Conservation (phyloP, 2,797 vertebrate genomes). For the Enteromius fasciolatus region DNA sequence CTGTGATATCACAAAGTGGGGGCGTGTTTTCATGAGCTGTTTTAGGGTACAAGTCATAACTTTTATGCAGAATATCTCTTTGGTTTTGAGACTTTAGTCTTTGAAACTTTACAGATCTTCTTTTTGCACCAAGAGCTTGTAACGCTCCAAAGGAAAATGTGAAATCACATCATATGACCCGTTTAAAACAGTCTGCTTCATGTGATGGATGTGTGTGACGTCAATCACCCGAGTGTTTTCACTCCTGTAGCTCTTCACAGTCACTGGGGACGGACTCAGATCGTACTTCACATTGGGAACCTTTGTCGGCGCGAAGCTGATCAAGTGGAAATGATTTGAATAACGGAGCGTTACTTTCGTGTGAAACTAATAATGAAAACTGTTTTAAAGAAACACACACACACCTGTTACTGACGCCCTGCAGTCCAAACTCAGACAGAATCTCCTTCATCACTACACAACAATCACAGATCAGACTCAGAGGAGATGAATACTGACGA, state of each 20-base stretch:
- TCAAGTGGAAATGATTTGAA: slow-evolving; percentile 55
- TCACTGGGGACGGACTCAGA: slow-evolving; percentile 64
- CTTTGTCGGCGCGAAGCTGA: slow-evolving; percentile 78
- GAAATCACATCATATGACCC: too few relatives aligned
- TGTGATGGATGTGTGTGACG: too few relatives aligned
- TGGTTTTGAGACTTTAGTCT: too few relatives aligned
- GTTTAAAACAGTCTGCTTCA: too few relatives aligned
- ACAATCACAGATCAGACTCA: slow-evolving; percentile 10
- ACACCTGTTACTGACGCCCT: slow-evolving; percentile 78
- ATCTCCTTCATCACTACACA: slow-evolving; percentile 79
- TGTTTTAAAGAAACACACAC: slow-evolving; percentile 37
- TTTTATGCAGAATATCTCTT: too few relatives aligned
- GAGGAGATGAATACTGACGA: background rate
- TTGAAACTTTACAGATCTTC: too few relatives aligned
- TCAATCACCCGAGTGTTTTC: slow-evolving; percentile 57
- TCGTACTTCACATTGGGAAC: slow-evolving; percentile 78
- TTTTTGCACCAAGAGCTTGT: too few relatives aligned
- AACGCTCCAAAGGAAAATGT: too few relatives aligned
- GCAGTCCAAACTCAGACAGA: slow-evolving; percentile 79
- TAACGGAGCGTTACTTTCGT: slow-evolving; percentile 34
- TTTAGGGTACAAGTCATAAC: too few relatives aligned
- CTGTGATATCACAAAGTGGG: too few relatives aligned
- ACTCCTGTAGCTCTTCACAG: slow-evolving; percentile 42
- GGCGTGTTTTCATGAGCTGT: too few relatives aligned
- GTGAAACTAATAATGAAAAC: slow-evolving; percentile 47